Evolutionary conservation across 2,113 vertebrate species (phyloP).

Genomic region (Zosterops lateralis): DNA sequence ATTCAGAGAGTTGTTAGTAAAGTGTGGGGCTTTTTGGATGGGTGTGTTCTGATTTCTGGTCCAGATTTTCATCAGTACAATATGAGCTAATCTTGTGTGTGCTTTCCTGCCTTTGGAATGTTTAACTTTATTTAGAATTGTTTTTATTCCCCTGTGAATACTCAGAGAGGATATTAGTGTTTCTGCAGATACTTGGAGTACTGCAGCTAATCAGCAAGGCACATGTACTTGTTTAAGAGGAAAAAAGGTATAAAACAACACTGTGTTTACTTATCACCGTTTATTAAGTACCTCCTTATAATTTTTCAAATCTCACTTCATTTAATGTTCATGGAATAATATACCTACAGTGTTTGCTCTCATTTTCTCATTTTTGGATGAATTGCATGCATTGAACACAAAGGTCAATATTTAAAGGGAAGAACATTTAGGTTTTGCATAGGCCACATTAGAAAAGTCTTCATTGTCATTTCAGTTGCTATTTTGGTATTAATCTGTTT

Average conservation of each 20-base stretch:
- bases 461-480: background rate
- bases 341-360: background rate
- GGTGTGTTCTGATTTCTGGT: slow-evolving; percentile 52
- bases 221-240: background rate
- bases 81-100: slow-evolving; percentile 56
- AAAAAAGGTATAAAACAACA: background rate
- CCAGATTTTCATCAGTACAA: slow-evolving; percentile 58
- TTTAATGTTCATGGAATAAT: background rate
- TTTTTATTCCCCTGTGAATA: slow-evolving; percentile 66
- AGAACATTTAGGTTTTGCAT: background rate
- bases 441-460: background rate
- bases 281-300: background rate
- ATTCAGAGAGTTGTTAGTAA: background rate
- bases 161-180: slow-evolving; percentile 55
- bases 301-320: background rate
- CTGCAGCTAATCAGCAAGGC: background rate
- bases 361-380: background rate
- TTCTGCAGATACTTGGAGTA: slow-evolving; percentile 60
- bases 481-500: background rate
- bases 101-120: slow-evolving; percentile 28
- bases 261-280: background rate
- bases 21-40: background rate
- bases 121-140: slow-evolving; percentile 61
- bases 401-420: background rate
- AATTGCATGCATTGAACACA: background rate